Percentiles rank a stretch among this genome's conserved stretches.
Conservation (phyloP, 30 jellyfish, hydroid and myxozoan genomes). For the Cassiopea xamachana region DNA sequence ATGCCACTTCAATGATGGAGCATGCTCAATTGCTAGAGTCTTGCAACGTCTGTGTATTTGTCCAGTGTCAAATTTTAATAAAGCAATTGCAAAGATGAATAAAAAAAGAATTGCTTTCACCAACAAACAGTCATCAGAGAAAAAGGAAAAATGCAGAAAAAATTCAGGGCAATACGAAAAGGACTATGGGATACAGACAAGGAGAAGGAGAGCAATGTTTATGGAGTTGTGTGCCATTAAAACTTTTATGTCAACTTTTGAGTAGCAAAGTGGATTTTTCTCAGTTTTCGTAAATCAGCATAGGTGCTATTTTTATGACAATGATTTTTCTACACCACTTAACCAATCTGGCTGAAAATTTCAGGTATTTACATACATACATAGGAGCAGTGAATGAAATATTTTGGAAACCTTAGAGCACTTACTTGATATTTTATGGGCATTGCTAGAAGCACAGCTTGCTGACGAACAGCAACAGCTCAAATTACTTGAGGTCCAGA, state of each 20-base stretch:
- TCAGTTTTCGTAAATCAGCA: background rate
- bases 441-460: background rate
- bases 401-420: background rate
- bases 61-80: background rate
- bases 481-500: no score
- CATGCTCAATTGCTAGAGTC: background rate
- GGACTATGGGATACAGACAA: slow-evolving; percentile 13
- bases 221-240: slow-evolving; percentile 11
- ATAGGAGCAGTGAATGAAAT: background rate
- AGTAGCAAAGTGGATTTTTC: background rate
- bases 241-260: background rate
- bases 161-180: slow-evolving; percentile 3
- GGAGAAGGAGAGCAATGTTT: slow-evolving; percentile 20
- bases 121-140: background rate
- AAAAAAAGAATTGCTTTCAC: background rate
- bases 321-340: background rate
- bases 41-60: background rate
- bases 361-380: background rate
- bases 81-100: background rate
- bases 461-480: no score
- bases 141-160: slow-evolving; percentile 8
- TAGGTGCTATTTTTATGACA: background rate
- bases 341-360: background rate
- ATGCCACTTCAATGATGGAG: background rate
- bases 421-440: background rate